Evolutionary conservation across 2,888 invertebrate species (phyloP).

Genomic region (Morpho achilles): DNA sequence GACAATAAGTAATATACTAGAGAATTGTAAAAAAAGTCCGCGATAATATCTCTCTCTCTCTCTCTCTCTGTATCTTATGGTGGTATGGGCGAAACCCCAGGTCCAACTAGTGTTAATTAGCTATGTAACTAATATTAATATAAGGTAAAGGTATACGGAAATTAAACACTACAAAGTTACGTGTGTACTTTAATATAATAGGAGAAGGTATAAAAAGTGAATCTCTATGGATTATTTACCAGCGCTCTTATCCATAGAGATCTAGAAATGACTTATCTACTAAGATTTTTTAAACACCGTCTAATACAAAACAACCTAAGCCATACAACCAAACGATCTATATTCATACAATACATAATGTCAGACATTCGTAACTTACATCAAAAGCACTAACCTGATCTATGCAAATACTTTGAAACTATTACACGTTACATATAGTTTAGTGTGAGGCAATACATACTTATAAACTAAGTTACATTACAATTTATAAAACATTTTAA

Average conservation of each 20-base stretch:
- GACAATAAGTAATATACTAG: too few species aligned
- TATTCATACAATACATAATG: conserved; percentile 40
- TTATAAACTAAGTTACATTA: conserved; percentile 38
- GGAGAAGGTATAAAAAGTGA: conserved; percentile 5
- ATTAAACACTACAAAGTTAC: not conserved
- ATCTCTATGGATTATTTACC: conserved; percentile 1
- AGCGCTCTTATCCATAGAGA: not conserved
- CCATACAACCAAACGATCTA: conserved; percentile 19
- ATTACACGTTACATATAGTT: conserved; percentile 9
- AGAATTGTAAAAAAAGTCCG: too few species aligned
- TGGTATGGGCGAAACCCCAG: too few species aligned
- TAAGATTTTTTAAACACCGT: conserved; percentile 1
- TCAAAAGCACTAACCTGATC: conserved; percentile 37
- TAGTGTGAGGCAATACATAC: conserved; percentile 32
- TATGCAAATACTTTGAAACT: conserved; percentile 13
- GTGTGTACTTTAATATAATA: not conserved
- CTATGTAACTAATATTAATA: too few species aligned
- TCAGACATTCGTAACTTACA: conserved; percentile 55
- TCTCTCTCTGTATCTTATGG: too few species aligned
- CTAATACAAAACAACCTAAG: conserved; percentile 27
- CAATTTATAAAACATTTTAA: conserved; percentile 50
- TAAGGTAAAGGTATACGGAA: not conserved
- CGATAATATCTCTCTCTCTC: too few species aligned
- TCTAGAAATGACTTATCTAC: not conserved
- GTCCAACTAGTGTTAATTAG: too few species aligned